Evolutionary conservation across 1,140 invertebrate species (phyloP).

Genomic region (Brachionus rotundiformis): DNA sequence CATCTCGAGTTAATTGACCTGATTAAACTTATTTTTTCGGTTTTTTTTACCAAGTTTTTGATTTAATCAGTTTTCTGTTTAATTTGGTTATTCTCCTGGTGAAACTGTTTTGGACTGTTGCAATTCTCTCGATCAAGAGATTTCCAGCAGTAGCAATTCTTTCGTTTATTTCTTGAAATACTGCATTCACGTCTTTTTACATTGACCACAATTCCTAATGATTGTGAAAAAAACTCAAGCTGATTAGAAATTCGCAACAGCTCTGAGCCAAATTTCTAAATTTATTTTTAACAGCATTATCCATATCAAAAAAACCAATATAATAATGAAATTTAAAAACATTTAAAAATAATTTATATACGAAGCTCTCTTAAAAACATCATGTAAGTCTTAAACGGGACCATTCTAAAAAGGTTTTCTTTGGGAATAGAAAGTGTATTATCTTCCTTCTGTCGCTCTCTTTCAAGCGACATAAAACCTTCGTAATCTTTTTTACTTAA

Average conservation of each 20-base stretch:
- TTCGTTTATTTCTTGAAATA: not conserved
- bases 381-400: too few species aligned
- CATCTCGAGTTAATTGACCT: not conserved
- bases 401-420: too few species aligned
- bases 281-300: not conserved
- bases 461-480: too few species aligned
- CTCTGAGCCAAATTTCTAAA: not conserved
- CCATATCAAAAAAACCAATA: not conserved
- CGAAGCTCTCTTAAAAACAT: too few species aligned
- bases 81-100: not conserved
- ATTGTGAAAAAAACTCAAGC: not conserved
- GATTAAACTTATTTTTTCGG: not conserved
- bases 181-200: not conserved
- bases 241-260: not conserved
- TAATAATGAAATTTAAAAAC: too few species aligned
- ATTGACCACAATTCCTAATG: not conserved
- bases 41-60: not conserved
- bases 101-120: not conserved
- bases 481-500: too few species aligned
- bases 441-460: too few species aligned
- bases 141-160: not conserved
- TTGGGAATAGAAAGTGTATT: too few species aligned
- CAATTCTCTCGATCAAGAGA: not conserved
- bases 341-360: too few species aligned
- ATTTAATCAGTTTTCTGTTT: not conserved